Evolutionary conservation across 1,140 invertebrate species (phyloP).

Genomic region (Whitmania pigra): DNA sequence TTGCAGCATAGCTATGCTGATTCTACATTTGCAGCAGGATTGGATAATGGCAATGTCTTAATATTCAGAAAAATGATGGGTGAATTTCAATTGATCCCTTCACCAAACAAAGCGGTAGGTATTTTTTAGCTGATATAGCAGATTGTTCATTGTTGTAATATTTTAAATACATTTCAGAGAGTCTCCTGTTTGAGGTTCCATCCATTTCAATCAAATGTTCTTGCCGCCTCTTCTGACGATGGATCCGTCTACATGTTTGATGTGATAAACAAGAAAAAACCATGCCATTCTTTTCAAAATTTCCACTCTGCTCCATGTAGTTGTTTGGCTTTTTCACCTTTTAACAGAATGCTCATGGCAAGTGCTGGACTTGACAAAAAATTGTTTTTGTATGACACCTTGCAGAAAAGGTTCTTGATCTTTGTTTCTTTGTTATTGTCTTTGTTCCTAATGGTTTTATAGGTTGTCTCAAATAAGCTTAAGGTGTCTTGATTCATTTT

Average conservation of each 20-base stretch:
- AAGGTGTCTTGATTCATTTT: background rate
- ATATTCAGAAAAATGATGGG: background rate
- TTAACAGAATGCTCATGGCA: constrained; percentile 41
- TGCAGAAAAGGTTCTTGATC: constrained; percentile 34
- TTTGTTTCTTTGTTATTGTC: background rate
- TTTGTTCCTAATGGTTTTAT: background rate
- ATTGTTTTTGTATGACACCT: constrained; percentile 39
- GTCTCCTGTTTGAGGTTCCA: constrained; percentile 35
- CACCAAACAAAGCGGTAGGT: constrained; percentile 1
- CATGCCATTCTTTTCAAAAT: constrained; percentile 33
- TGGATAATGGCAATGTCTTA: background rate
- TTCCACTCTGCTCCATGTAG: constrained; percentile 38
- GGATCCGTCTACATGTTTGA: constrained; percentile 41
- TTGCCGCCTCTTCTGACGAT: constrained; percentile 40
- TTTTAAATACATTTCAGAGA: background rate
- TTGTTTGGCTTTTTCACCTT: constrained; percentile 40
- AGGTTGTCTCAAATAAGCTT: background rate
- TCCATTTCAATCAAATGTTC: constrained; percentile 33
- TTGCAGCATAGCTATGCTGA: background rate
- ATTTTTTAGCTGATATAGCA: background rate
- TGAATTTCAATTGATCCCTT: background rate
- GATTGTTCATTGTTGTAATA: background rate
- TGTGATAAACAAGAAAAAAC: constrained; percentile 33
- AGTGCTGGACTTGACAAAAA: constrained; percentile 43
- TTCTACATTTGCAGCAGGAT: background rate